phyloP scores from a whole-genome alignment of 2,113 vertebrate genomes.

The Clarias magur region DNA sequence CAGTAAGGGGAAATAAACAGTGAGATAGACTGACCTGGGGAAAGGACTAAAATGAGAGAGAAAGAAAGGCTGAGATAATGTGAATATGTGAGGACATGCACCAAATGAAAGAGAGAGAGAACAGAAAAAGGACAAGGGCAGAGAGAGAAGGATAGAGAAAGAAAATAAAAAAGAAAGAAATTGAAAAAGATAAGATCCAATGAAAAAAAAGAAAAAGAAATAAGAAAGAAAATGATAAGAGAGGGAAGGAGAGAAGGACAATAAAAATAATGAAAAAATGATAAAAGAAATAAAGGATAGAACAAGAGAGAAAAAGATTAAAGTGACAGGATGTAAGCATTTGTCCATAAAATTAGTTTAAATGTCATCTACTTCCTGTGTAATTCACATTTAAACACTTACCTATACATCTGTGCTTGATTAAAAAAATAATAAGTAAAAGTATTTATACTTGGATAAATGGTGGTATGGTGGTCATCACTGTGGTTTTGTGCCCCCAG shows the following conservation, averaged over 20 bases:
- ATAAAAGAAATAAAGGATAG: not conserved
- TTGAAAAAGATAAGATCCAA: not conserved
- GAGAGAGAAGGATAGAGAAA: not conserved
- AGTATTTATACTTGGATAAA: too few relatives aligned
- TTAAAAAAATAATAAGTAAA: too few relatives aligned
- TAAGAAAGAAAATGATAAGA: not conserved
- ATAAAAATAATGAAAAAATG: not conserved
- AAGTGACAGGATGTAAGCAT: too few relatives aligned
- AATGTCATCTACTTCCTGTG: too few relatives aligned
- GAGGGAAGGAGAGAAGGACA: not conserved
- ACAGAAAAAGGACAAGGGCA: not conserved
- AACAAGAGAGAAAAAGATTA: too few relatives aligned
- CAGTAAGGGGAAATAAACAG: too few relatives aligned
- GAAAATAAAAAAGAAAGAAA: not conserved
- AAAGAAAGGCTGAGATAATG: not conserved
- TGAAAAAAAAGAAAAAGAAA: not conserved
- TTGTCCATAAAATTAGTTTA: too few relatives aligned
- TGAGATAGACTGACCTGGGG: not conserved
- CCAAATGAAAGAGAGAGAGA: not conserved
- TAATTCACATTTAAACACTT: too few relatives aligned
- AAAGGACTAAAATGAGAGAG: not conserved
- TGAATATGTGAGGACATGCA: not conserved
- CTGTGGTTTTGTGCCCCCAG: too few relatives aligned
- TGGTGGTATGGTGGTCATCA: too few relatives aligned
- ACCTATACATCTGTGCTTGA: too few relatives aligned